Evolutionary conservation across 2,888 invertebrate genomes (phyloP), one percentile per base, ranked within the genome.

Genomic region (Maniola hyperantus): DNA sequence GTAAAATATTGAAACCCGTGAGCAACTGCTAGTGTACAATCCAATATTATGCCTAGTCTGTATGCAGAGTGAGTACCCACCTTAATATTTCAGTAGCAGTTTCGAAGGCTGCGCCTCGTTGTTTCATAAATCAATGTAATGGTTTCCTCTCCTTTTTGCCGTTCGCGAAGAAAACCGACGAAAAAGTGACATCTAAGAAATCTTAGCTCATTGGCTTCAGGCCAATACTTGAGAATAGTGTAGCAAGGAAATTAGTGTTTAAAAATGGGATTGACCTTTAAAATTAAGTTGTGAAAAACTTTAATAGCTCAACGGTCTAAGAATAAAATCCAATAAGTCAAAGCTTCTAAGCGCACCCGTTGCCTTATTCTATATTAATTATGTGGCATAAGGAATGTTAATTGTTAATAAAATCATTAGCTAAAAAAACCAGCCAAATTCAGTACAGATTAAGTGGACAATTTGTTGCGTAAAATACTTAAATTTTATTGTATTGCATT

Each of bases 91-190:
- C 50, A 66, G 66, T 64, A 65, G 59, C 58, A 64, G 62, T 68
- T 60, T 66, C 72, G 68, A 70, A 67, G 66, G 65, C 69, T 71
- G 59, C 53, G 70, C 67, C 68, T 64, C 65, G 54, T 68, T 73
- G 72, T 70, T 73, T 72, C 72, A 88, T 90, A 90, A 89, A 90
- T 89, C 88, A 88, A 84, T 84, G 83, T 87, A 90, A 90, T 88
- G 84, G 83, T 83, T 89, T 86, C 87, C 87, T 81, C 83, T 87
- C 81, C 83, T 86, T 80, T 79, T 75, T 75, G 71, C 71, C 74
- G 73, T 74, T 71, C 71, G 76, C 74, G 80, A 83, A 83, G 79
- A 83, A 83, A 85, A 80, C 80, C 78, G 70, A 68, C 65, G 68
- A 72, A 72, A 68, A 81, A 83, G 81, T 83, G 83, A 84, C 79